These are phyloP conservation scores for Mantis religiosa DNA, from an alignment of 2,888 invertebrate genomes.

Conservation along the genomic window DNA sequence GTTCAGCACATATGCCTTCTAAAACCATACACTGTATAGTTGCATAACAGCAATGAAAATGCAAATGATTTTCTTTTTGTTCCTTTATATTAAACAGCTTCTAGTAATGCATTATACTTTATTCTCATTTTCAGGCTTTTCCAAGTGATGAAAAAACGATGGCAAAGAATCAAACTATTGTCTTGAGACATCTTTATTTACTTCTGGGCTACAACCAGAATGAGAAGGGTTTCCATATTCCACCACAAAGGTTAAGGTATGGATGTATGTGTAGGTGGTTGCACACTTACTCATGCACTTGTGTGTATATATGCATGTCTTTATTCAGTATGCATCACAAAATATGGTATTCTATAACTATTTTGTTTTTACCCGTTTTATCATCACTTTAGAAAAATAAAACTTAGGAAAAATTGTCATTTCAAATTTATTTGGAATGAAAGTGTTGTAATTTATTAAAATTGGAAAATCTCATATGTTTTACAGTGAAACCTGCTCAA, in stretches of 20 bases:
- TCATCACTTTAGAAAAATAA: neutral
- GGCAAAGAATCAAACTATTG: conserved; percentile 77
- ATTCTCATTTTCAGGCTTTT: conserved; percentile 55
- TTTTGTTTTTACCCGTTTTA: neutral
- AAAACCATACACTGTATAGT: too few species aligned
- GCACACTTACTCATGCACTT: too few species aligned
- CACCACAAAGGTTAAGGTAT: conserved; percentile 79
- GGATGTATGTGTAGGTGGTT: neutral
- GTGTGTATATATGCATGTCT: too few species aligned
- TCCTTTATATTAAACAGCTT: neutral
- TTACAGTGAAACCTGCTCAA: too few species aligned
- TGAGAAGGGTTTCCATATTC: conserved; percentile 87
- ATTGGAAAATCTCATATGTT: too few species aligned
- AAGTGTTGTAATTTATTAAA: too few species aligned
- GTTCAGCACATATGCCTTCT: too few species aligned
- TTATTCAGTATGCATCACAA: too few species aligned
- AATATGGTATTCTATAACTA: too few species aligned
- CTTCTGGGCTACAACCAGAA: conserved; percentile 88
- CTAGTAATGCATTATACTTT: neutral
- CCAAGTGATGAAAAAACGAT: conserved; percentile 82
- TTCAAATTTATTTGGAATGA: neutral
- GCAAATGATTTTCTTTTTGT: neutral
- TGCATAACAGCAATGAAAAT: neutral
- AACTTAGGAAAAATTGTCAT: neutral
- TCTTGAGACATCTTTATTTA: conserved; percentile 86